These are phyloP conservation scores for Rana temporaria DNA, from an alignment of 2,113 vertebrate genomes.

Conservation along the genomic window DNA sequence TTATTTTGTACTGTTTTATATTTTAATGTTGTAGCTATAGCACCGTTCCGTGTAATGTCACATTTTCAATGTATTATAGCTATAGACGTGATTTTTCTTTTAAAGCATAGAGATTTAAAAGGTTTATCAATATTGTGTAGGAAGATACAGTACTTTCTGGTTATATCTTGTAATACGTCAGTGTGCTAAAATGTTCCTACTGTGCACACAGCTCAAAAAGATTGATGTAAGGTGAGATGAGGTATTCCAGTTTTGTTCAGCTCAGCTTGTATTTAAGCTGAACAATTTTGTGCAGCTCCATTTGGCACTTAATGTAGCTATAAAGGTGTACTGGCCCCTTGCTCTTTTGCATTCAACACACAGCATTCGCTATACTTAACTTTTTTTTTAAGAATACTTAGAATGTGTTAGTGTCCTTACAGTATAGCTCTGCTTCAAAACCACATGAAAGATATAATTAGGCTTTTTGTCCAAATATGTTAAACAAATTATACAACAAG, in stretches of 20 bases:
- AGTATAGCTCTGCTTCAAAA: neutral
- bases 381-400: conserved; percentile 58
- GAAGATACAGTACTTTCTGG: neutral
- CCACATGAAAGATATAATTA: conserved; percentile 21
- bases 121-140: conserved; percentile 19
- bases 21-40: neutral
- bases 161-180: conserved; percentile 38
- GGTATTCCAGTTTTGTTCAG: conserved; percentile 57
- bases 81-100: neutral
- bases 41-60: neutral
- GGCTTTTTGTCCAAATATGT: conserved; percentile 53
- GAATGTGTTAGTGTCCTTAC: conserved; percentile 43
- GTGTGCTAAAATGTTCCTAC: conserved; percentile 55
- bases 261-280: conserved; percentile 64
- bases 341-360: conserved; percentile 58
- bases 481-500: conserved; percentile 4
- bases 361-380: conserved; percentile 63
- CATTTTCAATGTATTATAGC: neutral
- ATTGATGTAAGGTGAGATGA: conserved; percentile 62
- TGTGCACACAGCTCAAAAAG: conserved; percentile 60
- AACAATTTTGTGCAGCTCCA: conserved; percentile 65
- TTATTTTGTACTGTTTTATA: neutral
- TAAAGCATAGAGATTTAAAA: neutral
- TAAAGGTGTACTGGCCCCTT: conserved; percentile 65
- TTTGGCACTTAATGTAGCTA: conserved; percentile 71